Base-by-base conservation (phyloP, 2,888 invertebrate genomes). In the Hecatera dysodea region DNA sequence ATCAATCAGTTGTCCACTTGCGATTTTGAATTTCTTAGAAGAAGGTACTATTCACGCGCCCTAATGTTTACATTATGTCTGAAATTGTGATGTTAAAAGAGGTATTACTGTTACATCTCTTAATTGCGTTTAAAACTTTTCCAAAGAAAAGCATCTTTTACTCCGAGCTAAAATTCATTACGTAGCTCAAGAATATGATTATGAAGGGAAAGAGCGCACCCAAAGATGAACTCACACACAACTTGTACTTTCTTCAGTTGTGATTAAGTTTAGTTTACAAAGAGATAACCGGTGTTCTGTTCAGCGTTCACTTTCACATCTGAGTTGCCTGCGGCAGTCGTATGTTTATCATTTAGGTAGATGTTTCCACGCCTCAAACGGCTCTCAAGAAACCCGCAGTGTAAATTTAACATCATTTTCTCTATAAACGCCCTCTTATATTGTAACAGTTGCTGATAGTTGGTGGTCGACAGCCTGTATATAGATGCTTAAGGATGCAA, bases 221-320 rank as follows among this genome's bases (percentile, higher is more conserved):
- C 52, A 69, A 64, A 75, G 63, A 64, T 64, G 42, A 46, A 22
- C 62, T 50, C 44, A 33, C 7, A 62, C n/a, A 52, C 22, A 65
- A 62, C 48, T 44, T 70, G 53, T 42, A 66, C 71, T 76, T 72
- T 72, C 76, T 46, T 33, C 70, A 53, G 61, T 75, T 39, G 57
- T 46, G n/a, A 75, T 78, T 65, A 75, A 53, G 67, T 72, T 72
- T 50, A 77, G 61, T 81, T 79, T 64, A 77, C 72, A 52, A 42
- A 57, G 48, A 79, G 48, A 62, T 64, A 73, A 67, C 59, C n/a
- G 42, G 46, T 60, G 62, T 61, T 67, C 75, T 70, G 66, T 68
- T 70, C 55, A 71, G 48, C 62, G 55, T 75, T 78, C 69, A 82
- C 81, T 83, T 82, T 83, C 82, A 78, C 82, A 74, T 82, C 60